Evolutionary conservation across 2,888 invertebrate species (phyloP).

Genomic region (Sepioteuthis lessoniana): DNA sequence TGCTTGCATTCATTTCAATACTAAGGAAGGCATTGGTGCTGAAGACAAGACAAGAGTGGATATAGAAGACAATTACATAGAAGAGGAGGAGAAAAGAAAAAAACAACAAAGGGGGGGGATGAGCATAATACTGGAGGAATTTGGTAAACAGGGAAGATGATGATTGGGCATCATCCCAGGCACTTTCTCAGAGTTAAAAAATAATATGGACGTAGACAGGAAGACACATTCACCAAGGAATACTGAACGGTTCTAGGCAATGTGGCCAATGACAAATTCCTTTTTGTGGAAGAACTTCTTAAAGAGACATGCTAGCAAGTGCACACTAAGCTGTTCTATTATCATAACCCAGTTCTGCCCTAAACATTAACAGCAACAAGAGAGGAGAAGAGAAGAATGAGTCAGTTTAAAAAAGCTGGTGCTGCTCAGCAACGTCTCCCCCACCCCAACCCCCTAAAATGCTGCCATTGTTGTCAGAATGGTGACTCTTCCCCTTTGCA

Average conservation of each 20-base stretch:
- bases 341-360: not conserved
- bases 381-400: not conserved
- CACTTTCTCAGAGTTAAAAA: not conserved
- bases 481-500: not conserved
- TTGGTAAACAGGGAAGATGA: not conserved
- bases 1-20: not conserved
- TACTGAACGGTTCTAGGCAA: not conserved
- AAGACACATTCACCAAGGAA: not conserved
- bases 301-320: conserved; percentile 16
- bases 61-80: not conserved
- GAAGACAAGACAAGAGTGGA: not conserved
- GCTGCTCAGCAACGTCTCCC: not conserved
- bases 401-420: not conserved
- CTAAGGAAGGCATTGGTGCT: conserved; percentile 13
- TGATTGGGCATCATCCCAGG: not conserved
- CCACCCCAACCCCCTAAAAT: not conserved
- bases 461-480: not conserved
- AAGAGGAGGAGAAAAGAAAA: not conserved
- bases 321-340: not conserved
- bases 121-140: not conserved
- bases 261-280: conserved; percentile 21
- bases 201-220: conserved; percentile 15
- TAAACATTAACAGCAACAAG: not conserved
- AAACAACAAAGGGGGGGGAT: not conserved
- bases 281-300: not conserved